These are phyloP conservation scores for Caenorhabditis inopinata DNA, from an alignment of 1,140 invertebrate species.

Conservation along the genomic window DNA sequence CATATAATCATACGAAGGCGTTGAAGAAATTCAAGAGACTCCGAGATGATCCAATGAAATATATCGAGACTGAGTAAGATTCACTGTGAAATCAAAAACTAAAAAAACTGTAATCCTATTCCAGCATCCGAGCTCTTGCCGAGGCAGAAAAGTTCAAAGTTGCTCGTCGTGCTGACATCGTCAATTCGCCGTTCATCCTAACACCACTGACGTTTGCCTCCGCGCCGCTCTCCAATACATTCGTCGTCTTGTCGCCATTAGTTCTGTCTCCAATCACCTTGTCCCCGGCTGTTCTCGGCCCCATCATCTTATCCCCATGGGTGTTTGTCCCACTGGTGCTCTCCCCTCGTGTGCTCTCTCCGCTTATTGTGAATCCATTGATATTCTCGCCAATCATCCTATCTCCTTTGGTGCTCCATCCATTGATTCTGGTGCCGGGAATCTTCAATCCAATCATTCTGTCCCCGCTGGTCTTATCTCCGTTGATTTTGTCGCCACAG, in stretches of 20 bases:
- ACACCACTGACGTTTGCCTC: conserved; percentile 49
- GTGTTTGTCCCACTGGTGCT: conserved; percentile 44
- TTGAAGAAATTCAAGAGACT: conserved; percentile 42
- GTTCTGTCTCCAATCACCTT: conserved; percentile 44
- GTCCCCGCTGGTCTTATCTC: conserved; percentile 42
- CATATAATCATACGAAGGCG: conserved; percentile 52
- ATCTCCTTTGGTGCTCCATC: conserved; percentile 56
- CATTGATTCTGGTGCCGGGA: conserved; percentile 54
- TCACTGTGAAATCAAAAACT: too few relatives aligned
- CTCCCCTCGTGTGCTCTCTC: conserved; percentile 57
- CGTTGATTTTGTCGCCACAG: conserved; percentile 47
- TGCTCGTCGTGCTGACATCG: conserved; percentile 47
- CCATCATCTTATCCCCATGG: conserved; percentile 47
- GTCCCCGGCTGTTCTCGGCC: conserved; percentile 53
- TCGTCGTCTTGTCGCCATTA: conserved; percentile 42
- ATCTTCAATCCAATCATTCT: conserved; percentile 47
- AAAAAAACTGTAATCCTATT: not conserved
- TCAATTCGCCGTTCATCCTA: conserved; percentile 49
- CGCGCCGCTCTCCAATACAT: conserved; percentile 41
- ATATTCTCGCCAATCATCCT: conserved; percentile 56
- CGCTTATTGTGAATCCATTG: conserved; percentile 55
- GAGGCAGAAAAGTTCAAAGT: conserved; percentile 52
- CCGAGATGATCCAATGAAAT: conserved; percentile 33
- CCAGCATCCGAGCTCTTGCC: conserved; percentile 44
- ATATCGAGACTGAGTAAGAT: conserved; percentile 48